Percentiles rank a stretch among this genome's conserved stretches.
Evolutionary conservation across 2,113 vertebrate genomes (phyloP).

Genomic region (Toxotes jaculatrix): DNA sequence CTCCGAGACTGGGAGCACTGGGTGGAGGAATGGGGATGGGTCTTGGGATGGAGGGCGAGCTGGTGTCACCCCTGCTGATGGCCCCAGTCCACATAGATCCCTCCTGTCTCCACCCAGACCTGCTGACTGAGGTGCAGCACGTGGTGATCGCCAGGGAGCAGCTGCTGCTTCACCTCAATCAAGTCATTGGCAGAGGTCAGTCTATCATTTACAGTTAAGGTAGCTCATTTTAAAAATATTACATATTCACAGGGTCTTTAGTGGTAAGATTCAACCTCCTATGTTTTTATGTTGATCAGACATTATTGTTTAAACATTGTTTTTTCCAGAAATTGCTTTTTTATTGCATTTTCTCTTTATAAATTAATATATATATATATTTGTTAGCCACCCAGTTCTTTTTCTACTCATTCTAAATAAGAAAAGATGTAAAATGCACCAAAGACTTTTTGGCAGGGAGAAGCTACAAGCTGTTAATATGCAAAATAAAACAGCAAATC

Average conservation of each 20-base stretch:
- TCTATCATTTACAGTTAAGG: neutral
- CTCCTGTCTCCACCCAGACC: constrained; percentile 92
- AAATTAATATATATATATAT: too few species aligned
- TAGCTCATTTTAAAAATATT: neutral
- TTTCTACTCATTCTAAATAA: neutral
- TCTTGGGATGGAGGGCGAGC: constrained; percentile 87
- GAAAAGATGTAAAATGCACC: neutral
- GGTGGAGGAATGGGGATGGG: constrained; percentile 53
- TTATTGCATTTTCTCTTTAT: neutral
- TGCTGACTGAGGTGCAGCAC: constrained; percentile 95
- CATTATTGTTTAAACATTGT: neutral
- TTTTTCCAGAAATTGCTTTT: neutral
- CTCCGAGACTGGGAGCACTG: constrained; percentile 86
- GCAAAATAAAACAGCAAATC: constrained; percentile 5
- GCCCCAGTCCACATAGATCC: constrained; percentile 93
- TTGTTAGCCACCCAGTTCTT: neutral
- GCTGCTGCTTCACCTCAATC: constrained; percentile 93
- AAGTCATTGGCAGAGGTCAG: constrained; percentile 98
- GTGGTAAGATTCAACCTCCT: too few species aligned
- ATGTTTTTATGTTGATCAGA: neutral
- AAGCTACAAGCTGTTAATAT: neutral
- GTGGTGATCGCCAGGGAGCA: constrained; percentile 94
- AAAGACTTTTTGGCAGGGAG: neutral
- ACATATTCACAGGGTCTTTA: neutral
- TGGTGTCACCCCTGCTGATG: constrained; percentile 92